Evolutionary conservation across 2,888 invertebrate genomes (phyloP).

Genomic region (Nasonia oneida): DNA sequence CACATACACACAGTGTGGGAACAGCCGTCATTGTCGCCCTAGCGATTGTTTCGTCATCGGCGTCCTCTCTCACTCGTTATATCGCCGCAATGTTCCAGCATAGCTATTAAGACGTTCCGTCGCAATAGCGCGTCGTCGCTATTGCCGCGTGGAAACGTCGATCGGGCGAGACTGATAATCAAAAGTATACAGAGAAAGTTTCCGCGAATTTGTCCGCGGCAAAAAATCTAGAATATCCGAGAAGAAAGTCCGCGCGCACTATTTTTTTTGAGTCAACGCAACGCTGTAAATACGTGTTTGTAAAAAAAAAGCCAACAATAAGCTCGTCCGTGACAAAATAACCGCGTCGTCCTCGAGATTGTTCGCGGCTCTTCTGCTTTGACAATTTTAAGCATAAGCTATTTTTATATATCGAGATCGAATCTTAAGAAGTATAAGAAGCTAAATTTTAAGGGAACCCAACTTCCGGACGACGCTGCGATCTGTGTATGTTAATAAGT

Average conservation of each 20-base stretch:
- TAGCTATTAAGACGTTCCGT: background rate
- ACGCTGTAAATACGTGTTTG: background rate
- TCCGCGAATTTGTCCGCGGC: background rate
- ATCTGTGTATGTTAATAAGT: background rate
- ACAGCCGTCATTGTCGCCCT: background rate
- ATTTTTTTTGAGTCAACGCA: background rate
- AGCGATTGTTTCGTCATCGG: background rate
- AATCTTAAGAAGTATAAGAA: background rate
- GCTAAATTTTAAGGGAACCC: background rate
- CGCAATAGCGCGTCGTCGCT: background rate
- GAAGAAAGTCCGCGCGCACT: conserved; percentile 46
- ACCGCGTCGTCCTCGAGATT: conserved; percentile 7
- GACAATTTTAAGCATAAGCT: background rate
- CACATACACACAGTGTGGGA: background rate
- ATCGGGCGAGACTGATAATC: conserved; percentile 5
- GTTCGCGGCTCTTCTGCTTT: background rate
- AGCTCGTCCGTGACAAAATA: conserved; percentile 8
- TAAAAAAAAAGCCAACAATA: background rate
- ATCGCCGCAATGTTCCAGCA: background rate
- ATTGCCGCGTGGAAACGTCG: background rate
- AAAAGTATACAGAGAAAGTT: background rate
- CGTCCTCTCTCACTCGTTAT: background rate
- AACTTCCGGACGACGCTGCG: conserved; percentile 12
- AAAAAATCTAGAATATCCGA: conserved; percentile 17
- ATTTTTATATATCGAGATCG: background rate